phyloP scores from a whole-genome alignment of 2,888 invertebrate genomes.

The Phyto melanocephala region DNA sequence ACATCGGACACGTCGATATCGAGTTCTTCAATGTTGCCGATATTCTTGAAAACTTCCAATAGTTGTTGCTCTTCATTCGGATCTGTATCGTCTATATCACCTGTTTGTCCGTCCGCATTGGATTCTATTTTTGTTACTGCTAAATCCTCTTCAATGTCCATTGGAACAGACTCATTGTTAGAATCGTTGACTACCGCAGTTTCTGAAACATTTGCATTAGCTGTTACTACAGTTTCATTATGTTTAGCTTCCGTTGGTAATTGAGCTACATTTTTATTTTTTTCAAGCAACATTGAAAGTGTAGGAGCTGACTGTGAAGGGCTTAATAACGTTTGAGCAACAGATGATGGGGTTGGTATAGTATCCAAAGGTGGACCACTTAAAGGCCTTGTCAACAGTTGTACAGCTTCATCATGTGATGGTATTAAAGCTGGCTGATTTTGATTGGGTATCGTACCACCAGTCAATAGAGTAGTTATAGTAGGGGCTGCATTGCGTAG shows the following conservation, averaged over 20 bases:
- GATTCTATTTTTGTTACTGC: conserved; percentile 13
- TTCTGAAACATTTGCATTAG: not conserved
- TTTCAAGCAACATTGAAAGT: conserved; percentile 85
- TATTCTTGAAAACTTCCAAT: conserved; percentile 76
- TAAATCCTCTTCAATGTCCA: conserved; percentile 69
- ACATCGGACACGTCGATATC: conserved; percentile 75
- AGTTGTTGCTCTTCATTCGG: conserved; percentile 76
- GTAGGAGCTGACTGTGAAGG: conserved; percentile 87
- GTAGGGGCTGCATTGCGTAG: conserved; percentile 76
- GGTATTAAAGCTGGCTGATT: conserved; percentile 71
- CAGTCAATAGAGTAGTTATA: conserved; percentile 78
- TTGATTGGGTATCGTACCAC: conserved; percentile 71
- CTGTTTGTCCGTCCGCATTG: conserved; percentile 12
- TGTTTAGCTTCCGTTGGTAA: conserved; percentile 29
- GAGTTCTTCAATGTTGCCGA: conserved; percentile 77
- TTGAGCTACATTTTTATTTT: conserved; percentile 73
- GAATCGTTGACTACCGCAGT: conserved; percentile 42
- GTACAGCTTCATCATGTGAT: conserved; percentile 68
- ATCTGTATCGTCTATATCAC: conserved; percentile 71
- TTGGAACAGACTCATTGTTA: conserved; percentile 66
- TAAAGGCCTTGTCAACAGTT: conserved; percentile 74
- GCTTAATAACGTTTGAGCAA: conserved; percentile 79
- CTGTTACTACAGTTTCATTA: not conserved
- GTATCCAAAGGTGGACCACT: conserved; percentile 74
- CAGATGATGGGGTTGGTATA: conserved; percentile 16